A percentile compares a stretch with the other conserved stretches of the same genome.
phyloP scores from a whole-genome alignment of 1,140 invertebrate genomes.

The Goniozus legneri region DNA sequence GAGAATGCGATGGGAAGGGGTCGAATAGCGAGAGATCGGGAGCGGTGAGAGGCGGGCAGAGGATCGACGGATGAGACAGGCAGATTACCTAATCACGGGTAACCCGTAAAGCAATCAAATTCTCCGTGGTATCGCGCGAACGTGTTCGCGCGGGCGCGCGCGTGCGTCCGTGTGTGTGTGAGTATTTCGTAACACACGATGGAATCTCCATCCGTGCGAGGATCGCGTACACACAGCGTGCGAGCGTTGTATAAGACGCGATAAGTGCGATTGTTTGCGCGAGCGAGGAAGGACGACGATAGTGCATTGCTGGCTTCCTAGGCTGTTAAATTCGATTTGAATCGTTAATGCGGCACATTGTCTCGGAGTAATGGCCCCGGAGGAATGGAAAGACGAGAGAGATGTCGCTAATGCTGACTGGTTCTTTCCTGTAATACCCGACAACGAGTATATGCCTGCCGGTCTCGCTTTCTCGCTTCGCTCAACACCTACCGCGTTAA shows the following conservation, averaged over 20 bases:
- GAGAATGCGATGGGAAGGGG: background rate
- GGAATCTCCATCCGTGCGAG: background rate
- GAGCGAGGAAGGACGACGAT: slow-evolving; percentile 4
- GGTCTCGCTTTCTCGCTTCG: background rate
- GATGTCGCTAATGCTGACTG: too few species aligned
- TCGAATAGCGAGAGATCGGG: too few species aligned
- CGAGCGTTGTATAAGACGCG: too few species aligned
- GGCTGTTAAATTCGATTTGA: slow-evolving; percentile 46
- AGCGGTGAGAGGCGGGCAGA: background rate
- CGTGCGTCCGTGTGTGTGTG: slow-evolving; percentile 5
- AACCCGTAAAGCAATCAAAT: slow-evolving; percentile 47
- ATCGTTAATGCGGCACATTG: slow-evolving; percentile 47
- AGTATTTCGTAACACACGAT: too few species aligned
- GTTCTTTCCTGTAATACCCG: too few species aligned
- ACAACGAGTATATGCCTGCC: too few species aligned
- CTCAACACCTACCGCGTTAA: background rate
- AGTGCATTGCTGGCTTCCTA: slow-evolving; percentile 16
- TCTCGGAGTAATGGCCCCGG: slow-evolving; percentile 41
- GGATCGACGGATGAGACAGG: slow-evolving; percentile 26
- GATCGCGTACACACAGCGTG: too few species aligned
- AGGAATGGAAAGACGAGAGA: too few species aligned
- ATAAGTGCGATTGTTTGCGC: background rate
- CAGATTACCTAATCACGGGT: slow-evolving; percentile 46
- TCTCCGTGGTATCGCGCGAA: slow-evolving; percentile 28
- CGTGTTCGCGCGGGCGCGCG: slow-evolving; percentile 16